These are phyloP conservation scores for Dilophus febrilis DNA, from an alignment of 2,888 invertebrate species.

Conservation along the genomic window DNA sequence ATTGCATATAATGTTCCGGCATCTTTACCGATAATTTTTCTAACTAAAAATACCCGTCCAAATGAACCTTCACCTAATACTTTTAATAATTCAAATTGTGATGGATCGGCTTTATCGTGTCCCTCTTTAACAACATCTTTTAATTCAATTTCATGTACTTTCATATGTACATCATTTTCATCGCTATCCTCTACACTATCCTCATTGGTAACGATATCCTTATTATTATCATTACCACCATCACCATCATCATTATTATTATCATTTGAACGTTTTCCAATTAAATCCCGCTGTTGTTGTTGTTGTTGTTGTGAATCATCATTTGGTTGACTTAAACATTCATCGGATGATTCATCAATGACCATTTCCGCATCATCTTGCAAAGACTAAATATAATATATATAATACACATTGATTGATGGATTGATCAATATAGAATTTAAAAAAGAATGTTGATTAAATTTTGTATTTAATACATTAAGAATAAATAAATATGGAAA, in stretches of 20 bases:
- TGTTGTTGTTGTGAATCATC: background rate
- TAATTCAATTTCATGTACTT: slow-evolving; percentile 60
- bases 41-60: slow-evolving; percentile 93
- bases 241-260: too few relatives aligned
- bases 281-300: too few relatives aligned
- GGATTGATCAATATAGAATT: too few relatives aligned
- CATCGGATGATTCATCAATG: slow-evolving; percentile 7
- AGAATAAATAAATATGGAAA: too few relatives aligned
- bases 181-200: too few relatives aligned
- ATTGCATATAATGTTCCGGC: slow-evolving; percentile 93
- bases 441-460: too few relatives aligned
- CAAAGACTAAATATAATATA: background rate
- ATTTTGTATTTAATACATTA: too few relatives aligned
- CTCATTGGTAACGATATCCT: too few relatives aligned
- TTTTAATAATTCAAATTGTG: slow-evolving; percentile 93
- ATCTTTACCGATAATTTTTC: slow-evolving; percentile 86
- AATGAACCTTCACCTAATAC: slow-evolving; percentile 94
- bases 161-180: slow-evolving; percentile 25
- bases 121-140: slow-evolving; percentile 84
- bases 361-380: slow-evolving; percentile 13
- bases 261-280: too few relatives aligned
- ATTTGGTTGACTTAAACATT: too few relatives aligned
- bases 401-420: too few relatives aligned
- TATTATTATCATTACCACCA: too few relatives aligned
- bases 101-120: slow-evolving; percentile 86